phyloP scores from a whole-genome alignment of 1,140 invertebrate genomes.

The Drosophila tristis region DNA sequence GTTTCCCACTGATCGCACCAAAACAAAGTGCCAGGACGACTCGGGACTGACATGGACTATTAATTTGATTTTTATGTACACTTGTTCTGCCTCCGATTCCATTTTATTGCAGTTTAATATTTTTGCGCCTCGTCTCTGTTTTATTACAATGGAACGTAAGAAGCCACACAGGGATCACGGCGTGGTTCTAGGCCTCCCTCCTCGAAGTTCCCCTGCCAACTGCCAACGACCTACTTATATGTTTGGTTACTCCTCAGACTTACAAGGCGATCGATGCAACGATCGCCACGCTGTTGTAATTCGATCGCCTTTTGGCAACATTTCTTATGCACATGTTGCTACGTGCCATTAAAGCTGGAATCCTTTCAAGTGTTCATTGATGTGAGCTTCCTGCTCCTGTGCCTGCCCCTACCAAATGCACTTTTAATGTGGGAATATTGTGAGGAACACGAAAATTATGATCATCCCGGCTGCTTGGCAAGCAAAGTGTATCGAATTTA shows the following conservation, averaged over 20 bases:
- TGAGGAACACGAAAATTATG: constrained; percentile 38
- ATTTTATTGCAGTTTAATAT: constrained; percentile 76
- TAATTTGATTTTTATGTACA: constrained; percentile 81
- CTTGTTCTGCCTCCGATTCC: constrained; percentile 52
- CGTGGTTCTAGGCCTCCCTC: constrained; percentile 5
- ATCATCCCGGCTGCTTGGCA: constrained; percentile 9
- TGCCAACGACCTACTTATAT: constrained; percentile 25
- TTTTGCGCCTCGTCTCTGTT: constrained; percentile 63
- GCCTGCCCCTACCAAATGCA: constrained; percentile 27
- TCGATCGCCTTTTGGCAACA: constrained; percentile 61
- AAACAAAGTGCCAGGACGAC: constrained; percentile 71
- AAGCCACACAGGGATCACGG: constrained; percentile 63
- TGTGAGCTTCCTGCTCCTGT: constrained; percentile 69
- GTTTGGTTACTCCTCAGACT: constrained; percentile 6
- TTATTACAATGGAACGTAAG: constrained; percentile 26
- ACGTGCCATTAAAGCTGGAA: constrained; percentile 66
- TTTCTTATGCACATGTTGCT: constrained; percentile 58
- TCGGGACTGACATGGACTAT: constrained; percentile 71
- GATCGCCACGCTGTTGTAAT: constrained; percentile 46
- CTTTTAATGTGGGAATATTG: constrained; percentile 77
- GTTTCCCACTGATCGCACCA: constrained; percentile 79
- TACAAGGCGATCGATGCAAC: neutral
- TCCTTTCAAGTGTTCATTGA: constrained; percentile 75
- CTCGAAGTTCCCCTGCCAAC: constrained; percentile 2
- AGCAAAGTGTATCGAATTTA: constrained; percentile 40